Evolutionary conservation across 1,140 invertebrate species (phyloP).

Genomic region (Eufriesea mexicana): DNA sequence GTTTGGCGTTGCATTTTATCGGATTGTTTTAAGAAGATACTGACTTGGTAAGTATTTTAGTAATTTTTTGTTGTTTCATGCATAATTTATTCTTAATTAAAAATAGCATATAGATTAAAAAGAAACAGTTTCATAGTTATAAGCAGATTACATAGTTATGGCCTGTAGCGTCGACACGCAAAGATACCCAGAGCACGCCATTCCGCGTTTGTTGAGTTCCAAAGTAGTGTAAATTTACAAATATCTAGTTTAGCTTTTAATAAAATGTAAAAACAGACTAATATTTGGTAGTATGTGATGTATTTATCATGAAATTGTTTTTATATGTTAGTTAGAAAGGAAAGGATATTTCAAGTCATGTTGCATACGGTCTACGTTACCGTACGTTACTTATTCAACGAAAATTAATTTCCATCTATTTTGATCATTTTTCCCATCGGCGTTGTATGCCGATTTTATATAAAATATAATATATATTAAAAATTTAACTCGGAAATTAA

Average conservation of each 20-base stretch:
- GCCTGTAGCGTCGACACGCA: conserved; percentile 11
- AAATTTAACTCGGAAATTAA: not conserved
- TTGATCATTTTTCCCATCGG: conserved; percentile 44
- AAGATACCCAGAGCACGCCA: conserved; percentile 20
- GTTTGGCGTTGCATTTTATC: conserved; percentile 65
- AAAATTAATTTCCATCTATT: not conserved
- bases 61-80: not conserved
- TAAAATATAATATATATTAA: no score
- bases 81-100: not conserved
- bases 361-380: not conserved
- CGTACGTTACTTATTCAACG: not conserved
- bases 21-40: conserved; percentile 69
- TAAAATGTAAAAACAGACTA: not conserved
- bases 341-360: not conserved
- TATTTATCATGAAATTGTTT: not conserved
- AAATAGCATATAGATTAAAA: not conserved
- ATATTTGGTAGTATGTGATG: not conserved
- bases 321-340: not conserved
- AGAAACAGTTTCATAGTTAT: not conserved
- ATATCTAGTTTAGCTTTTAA: not conserved
- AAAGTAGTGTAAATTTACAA: no score
- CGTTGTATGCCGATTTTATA: not conserved
- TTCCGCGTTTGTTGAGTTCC: conserved; percentile 17
- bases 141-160: conserved; percentile 6
- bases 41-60: conserved; percentile 71